Percentiles rank a stretch among this genome's conserved stretches.
Evolutionary conservation across 2,797 vertebrate species (phyloP).

Genomic region (Myripristis murdjan): DNA sequence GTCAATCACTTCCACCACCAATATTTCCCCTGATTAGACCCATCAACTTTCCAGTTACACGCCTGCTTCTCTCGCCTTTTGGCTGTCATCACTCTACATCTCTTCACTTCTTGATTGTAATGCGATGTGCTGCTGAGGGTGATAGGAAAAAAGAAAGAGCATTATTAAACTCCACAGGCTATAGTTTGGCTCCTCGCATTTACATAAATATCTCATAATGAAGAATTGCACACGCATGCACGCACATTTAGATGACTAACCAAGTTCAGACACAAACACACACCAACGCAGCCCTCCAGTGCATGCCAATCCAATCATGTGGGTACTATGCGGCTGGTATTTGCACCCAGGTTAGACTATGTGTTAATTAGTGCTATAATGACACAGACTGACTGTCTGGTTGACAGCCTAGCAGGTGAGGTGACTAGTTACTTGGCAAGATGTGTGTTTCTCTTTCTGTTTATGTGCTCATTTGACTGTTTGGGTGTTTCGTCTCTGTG

Average conservation of each 20-base stretch:
- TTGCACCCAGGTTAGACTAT: neutral
- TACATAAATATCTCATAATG: constrained; percentile 29
- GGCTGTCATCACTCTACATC: too few species aligned
- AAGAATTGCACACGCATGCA: neutral
- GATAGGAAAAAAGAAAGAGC: constrained; percentile 19
- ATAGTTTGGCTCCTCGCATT: neutral
- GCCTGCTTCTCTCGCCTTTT: too few species aligned
- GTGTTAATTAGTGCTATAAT: neutral
- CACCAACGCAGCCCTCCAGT: neutral
- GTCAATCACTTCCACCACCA: neutral
- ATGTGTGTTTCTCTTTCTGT: constrained; percentile 1
- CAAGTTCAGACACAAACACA: constrained; percentile 2
- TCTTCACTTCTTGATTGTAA: constrained; percentile 21
- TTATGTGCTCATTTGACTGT: neutral
- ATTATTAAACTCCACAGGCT: constrained; percentile 6
- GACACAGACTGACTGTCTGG: neutral
- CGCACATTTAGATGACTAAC: neutral
- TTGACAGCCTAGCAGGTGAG: too few species aligned
- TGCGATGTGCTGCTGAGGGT: constrained; percentile 17
- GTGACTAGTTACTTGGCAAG: neutral
- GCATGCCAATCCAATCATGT: constrained; percentile 2
- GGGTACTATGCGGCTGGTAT: neutral
- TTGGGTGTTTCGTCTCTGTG: neutral
- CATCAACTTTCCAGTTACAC: too few species aligned
- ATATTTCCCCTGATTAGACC: neutral